A percentile compares a stretch with the other conserved stretches of the same genome.
phyloP scores from a whole-genome alignment of 2,888 invertebrate species.

The Drosophila demipolita region DNA sequence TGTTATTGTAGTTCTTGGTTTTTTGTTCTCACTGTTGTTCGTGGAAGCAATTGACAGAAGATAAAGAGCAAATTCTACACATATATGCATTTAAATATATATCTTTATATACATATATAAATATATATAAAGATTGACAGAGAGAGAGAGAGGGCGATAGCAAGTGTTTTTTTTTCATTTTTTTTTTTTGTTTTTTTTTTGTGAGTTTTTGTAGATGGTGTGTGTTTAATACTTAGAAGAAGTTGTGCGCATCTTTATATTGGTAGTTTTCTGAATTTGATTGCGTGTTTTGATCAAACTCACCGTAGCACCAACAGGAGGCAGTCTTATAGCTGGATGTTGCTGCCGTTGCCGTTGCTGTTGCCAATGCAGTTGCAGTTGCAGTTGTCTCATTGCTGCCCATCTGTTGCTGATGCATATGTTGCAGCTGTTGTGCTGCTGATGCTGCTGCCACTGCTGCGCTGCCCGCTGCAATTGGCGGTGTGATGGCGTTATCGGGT shows the following conservation, averaged over 20 bases:
- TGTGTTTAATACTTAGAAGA: slow-evolving; percentile 66
- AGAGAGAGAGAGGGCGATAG: slow-evolving; percentile 21
- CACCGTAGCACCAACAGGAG: slow-evolving; percentile 85
- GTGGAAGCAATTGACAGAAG: slow-evolving; percentile 29
- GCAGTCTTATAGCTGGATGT: slow-evolving; percentile 71
- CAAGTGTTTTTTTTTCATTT: slow-evolving; percentile 44
- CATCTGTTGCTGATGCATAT: slow-evolving; percentile 41
- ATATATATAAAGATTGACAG: slow-evolving; percentile 25
- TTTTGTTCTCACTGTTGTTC: slow-evolving; percentile 41
- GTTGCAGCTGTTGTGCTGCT: slow-evolving; percentile 53
- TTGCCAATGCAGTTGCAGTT: slow-evolving; percentile 48
- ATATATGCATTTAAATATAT: slow-evolving; percentile 16
- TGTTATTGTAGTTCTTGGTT: slow-evolving; percentile 46
- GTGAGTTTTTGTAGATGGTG: slow-evolving; percentile 39
- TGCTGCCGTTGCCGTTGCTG: slow-evolving; percentile 49
- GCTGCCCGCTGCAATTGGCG: slow-evolving; percentile 42
- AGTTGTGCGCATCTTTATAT: slow-evolving; percentile 74
- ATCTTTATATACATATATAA: slow-evolving; percentile 15
- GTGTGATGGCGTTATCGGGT: slow-evolving; percentile 50
- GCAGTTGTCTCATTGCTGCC: slow-evolving; percentile 42
- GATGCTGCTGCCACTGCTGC: slow-evolving; percentile 45
- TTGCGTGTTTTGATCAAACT: slow-evolving; percentile 78
- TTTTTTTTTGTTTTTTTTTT: slow-evolving; percentile 36
- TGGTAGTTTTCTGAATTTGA: slow-evolving; percentile 69
- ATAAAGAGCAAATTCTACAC: slow-evolving; percentile 22